A percentile compares a stretch with the other conserved stretches of the same genome.
phyloP scores from a whole-genome alignment of 64 coral and sea anemone genomes.

The Montipora capricornis region DNA sequence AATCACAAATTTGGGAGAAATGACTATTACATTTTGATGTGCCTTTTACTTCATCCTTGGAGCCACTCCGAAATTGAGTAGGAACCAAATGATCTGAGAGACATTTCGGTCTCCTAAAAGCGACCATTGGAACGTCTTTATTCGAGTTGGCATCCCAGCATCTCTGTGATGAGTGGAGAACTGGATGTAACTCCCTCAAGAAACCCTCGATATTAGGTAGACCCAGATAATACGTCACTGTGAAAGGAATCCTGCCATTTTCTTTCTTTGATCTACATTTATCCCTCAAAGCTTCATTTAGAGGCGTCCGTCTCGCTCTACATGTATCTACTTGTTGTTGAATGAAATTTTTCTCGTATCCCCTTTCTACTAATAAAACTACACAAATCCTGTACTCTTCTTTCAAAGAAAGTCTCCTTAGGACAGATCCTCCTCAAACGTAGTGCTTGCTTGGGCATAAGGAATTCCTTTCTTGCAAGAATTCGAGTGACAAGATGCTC shows the following conservation, averaged over 20 bases:
- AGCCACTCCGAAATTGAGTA: no score
- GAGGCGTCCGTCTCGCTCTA: not conserved
- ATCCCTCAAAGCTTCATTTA: not conserved
- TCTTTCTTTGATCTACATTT: not conserved
- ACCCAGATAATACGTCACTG: not conserved
- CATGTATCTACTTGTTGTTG: not conserved
- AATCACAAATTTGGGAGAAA: no score
- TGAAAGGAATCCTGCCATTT: not conserved
- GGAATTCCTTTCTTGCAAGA: not conserved
- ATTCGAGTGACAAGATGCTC: not conserved
- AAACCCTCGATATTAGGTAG: not conserved
- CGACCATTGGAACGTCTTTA: no score
- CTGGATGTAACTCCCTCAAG: not conserved
- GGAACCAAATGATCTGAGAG: no score
- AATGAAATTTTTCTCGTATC: not conserved
- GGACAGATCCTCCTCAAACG: not conserved
- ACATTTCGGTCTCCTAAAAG: no score
- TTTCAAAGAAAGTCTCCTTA: not conserved
- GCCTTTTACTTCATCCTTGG: no score
- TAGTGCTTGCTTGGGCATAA: not conserved
- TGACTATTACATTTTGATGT: no score
- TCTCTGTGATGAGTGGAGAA: no score
- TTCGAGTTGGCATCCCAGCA: no score
- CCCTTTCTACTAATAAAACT: not conserved
- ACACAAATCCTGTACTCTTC: not conserved